A percentile compares a stretch with the other conserved stretches of the same genome.
Conservation (phyloP, 2,113 vertebrate genomes). For the Gnathonemus longibarbis region DNA sequence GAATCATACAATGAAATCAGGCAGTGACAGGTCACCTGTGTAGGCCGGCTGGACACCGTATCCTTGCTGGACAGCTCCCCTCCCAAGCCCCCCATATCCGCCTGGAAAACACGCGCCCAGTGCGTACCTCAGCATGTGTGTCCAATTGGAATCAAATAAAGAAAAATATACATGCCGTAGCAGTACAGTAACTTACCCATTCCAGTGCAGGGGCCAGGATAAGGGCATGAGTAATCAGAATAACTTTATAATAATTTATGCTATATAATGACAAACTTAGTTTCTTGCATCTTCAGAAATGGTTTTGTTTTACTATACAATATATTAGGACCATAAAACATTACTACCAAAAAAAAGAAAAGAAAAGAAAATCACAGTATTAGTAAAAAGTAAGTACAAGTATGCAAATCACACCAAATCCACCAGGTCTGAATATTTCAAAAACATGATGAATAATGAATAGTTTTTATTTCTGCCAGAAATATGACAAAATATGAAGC, state of each 20-base stretch:
- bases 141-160: background rate
- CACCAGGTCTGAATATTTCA: background rate
- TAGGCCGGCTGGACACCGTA: slow-evolving; percentile 7
- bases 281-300: background rate
- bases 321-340: background rate
- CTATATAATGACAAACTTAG: background rate
- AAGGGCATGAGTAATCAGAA: background rate
- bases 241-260: background rate
- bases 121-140: background rate
- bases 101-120: background rate
- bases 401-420: background rate
- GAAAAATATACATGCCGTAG: background rate
- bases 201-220: background rate
- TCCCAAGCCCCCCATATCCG: background rate
- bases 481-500: background rate
- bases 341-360: background rate
- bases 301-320: background rate
- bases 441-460: background rate
- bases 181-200: background rate
- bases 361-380: background rate
- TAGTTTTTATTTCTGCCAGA: background rate
- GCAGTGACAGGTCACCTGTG: background rate
- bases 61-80: background rate
- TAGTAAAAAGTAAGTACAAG: background rate
- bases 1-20: background rate